Percentiles rank a stretch among this genome's conserved stretches.
These are phyloP conservation scores for Diploptera punctata DNA, from an alignment of 2,888 invertebrate species.

Conservation along the genomic window DNA sequence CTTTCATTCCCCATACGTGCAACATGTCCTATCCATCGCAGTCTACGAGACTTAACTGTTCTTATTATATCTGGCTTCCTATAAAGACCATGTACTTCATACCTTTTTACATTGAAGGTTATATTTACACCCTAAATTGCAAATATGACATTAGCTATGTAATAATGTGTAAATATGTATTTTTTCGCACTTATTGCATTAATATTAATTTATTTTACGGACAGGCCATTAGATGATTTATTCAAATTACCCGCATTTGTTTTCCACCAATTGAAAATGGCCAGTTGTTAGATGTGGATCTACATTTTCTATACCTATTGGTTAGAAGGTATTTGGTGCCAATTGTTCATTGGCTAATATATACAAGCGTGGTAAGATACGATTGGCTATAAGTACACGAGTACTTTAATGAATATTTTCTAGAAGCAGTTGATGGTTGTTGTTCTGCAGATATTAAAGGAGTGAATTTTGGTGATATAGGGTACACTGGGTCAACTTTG, in stretches of 20 bases:
- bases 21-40: too few species aligned
- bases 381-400: slow-evolving; percentile 8
- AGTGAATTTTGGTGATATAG: background rate
- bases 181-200: too few species aligned
- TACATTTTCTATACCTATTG: background rate
- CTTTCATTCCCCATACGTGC: too few species aligned
- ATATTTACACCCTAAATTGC: too few species aligned
- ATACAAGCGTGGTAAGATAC: background rate
- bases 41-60: too few species aligned
- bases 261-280: background rate
- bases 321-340: background rate
- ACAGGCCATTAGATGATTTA: too few species aligned
- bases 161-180: too few species aligned
- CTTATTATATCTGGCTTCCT: too few species aligned
- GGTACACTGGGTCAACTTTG: background rate
- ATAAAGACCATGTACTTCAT: too few species aligned
- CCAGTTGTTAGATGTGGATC: slow-evolving; percentile 13
- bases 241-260: background rate
- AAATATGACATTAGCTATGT: too few species aligned
- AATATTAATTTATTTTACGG: too few species aligned
- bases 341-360: background rate
- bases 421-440: background rate
- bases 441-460: background rate
- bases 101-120: too few species aligned
- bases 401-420: background rate